Evolutionary conservation across 2,113 vertebrate genomes (phyloP).

Genomic region (Taurulus bubalis): DNA sequence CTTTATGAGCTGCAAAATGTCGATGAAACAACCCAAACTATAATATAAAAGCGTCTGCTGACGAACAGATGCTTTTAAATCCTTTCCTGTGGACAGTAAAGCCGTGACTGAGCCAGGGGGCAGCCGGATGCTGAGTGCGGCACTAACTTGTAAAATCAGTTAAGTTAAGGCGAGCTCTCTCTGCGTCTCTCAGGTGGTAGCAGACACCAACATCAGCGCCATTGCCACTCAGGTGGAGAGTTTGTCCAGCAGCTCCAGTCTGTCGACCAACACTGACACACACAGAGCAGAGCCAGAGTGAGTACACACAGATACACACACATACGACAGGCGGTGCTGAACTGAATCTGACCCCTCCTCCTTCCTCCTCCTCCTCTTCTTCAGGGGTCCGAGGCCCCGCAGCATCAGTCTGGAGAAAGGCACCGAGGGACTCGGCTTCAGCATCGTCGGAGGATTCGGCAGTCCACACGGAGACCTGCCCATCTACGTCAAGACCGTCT

Average conservation of each 20-base stretch:
- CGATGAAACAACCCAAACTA: no score
- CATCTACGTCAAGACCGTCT: constrained; percentile 98
- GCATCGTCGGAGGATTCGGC: constrained; percentile 95
- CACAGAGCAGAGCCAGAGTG: constrained; percentile 86
- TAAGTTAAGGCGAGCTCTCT: not conserved
- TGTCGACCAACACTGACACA: constrained; percentile 80
- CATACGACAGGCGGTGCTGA: constrained; percentile 2
- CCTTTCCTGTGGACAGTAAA: not conserved
- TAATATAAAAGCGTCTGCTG: not conserved
- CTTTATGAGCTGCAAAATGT: no score
- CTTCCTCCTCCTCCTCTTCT: not conserved
- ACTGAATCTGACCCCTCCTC: not conserved
- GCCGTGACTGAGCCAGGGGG: not conserved
- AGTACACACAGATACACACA: constrained; percentile 72
- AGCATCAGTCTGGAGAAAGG: constrained; percentile 94
- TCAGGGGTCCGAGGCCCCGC: constrained; percentile 88
- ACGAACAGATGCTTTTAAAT: not conserved
- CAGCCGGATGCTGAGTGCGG: not conserved
- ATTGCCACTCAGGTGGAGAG: constrained; percentile 92
- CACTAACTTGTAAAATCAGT: not conserved
- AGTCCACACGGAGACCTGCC: constrained; percentile 98
- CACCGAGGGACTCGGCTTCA: constrained; percentile 96
- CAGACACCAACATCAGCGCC: constrained; percentile 94
- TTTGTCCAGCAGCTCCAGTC: constrained; percentile 82
- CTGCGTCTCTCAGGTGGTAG: constrained; percentile 87